These are phyloP conservation scores for Mustelus asterias DNA, from an alignment of 2,113 vertebrate species.

Conservation along the genomic window DNA sequence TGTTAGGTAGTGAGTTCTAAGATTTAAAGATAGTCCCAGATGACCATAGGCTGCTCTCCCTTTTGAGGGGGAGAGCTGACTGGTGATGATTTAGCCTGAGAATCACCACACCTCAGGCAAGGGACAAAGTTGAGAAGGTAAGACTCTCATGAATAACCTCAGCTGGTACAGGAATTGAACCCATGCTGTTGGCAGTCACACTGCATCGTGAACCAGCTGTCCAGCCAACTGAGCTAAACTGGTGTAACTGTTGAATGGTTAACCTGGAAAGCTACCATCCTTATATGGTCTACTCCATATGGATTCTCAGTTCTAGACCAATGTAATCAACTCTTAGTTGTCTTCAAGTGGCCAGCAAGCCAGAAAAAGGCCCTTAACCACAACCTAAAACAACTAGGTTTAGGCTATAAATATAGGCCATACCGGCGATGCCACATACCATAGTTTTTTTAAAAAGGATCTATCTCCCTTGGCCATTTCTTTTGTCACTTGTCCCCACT, in stretches of 20 bases:
- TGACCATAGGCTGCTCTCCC: too few relatives aligned
- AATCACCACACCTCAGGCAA: too few relatives aligned
- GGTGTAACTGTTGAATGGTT: background rate
- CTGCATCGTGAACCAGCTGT: too few relatives aligned
- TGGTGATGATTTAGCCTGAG: too few relatives aligned
- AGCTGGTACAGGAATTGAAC: too few relatives aligned
- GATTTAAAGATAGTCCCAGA: background rate
- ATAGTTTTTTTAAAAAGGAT: background rate
- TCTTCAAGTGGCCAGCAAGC: background rate
- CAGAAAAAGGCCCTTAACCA: background rate
- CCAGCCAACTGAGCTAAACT: too few relatives aligned
- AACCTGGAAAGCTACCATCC: background rate
- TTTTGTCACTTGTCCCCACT: background rate
- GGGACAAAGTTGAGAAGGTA: too few relatives aligned
- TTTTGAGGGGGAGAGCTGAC: too few relatives aligned
- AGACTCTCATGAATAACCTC: too few relatives aligned
- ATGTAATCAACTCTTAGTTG: background rate
- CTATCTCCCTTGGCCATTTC: too few relatives aligned
- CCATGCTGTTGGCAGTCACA: too few relatives aligned
- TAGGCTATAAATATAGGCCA: background rate
- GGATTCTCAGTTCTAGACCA: background rate
- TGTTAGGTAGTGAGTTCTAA: background rate
- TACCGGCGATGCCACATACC: background rate
- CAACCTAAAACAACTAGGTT: background rate
- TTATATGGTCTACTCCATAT: background rate